Evolutionary conservation across 1,140 invertebrate genomes (phyloP), one percentile per base, ranked within the genome.

Genomic region (Drosophila ficusphila): DNA sequence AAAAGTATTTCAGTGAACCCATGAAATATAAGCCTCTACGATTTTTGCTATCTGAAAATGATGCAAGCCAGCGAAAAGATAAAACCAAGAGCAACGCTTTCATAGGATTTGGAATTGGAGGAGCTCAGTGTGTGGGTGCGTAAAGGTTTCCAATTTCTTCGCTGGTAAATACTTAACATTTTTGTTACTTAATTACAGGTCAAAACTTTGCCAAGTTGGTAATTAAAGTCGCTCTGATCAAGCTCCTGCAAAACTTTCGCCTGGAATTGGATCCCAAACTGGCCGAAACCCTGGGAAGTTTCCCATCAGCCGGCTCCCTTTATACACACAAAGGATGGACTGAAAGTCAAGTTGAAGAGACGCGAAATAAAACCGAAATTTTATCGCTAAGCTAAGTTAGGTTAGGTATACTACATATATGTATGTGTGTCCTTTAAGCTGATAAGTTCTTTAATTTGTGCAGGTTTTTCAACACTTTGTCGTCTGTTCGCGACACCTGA

Each of bases 1-100:
- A 93, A 6, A 89, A 93, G 31, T 91, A 93, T 70, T 96, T 93
- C 82, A 93, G 94, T 9, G 92, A 95, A 48, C 93, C 93, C 2
- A 53, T 91, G 27, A 75, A 64, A 47, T 94, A 92, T 67, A 89
- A 93, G 64, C 93, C 94, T 3, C 91, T 93, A 14, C 79, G 93
- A 42, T 96, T 95, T 79, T 46, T 90, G 14, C 60, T 88, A 51
- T 12, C 49, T 11, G 41, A 46, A 34, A 25, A 49, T 46, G 18
- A 69, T 14, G 49, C 12, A n/a, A 19, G 38, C 2, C 27, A 48
- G 11, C 38, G 49, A 3, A 25, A 48, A 6, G 16, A 48, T 25
- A 33, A 49, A 12, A 44, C 19, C 0, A 73, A 49, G 34, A 74
- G 29, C 19, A 51, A 62, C 16, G 41, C 58, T 25, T 79, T 90